These are phyloP conservation scores for Stichopus horrens DNA, from an alignment of 53 echinoderm and acorn worm genomes.

Conservation along the genomic window DNA sequence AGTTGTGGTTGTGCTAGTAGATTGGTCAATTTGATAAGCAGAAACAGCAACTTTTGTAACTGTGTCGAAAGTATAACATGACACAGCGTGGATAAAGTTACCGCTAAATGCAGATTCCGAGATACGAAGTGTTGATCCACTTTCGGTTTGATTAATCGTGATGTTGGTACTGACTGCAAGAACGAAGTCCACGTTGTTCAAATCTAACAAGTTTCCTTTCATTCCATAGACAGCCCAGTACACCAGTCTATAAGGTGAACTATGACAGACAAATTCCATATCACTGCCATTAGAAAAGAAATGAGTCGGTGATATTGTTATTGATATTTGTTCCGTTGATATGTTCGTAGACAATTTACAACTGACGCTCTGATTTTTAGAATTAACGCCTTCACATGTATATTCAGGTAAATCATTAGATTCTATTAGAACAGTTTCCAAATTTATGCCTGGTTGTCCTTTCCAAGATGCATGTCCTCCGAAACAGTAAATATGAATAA, in stretches of 20 bases:
- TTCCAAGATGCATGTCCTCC: background rate
- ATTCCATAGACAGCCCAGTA: background rate
- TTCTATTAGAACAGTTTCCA: background rate
- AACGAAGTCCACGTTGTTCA: background rate
- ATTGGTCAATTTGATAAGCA: background rate
- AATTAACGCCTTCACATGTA: background rate
- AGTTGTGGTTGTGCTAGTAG: too few species aligned
- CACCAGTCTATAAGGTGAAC: background rate
- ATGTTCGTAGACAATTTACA: background rate
- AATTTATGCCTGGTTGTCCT: background rate
- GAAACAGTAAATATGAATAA: background rate
- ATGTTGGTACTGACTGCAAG: background rate
- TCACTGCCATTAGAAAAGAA: background rate
- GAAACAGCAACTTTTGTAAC: background rate
- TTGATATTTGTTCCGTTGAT: background rate
- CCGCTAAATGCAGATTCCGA: background rate
- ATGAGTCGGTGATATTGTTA: background rate
- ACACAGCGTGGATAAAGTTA: background rate
- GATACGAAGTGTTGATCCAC: background rate
- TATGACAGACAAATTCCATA: background rate
- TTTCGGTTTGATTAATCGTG: background rate
- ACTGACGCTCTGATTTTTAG: background rate
- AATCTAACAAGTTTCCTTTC: background rate
- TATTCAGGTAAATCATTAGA: background rate
- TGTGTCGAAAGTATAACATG: background rate